Evolutionary conservation across 1,140 invertebrate species (phyloP).

Genomic region (Drosophila orena): DNA sequence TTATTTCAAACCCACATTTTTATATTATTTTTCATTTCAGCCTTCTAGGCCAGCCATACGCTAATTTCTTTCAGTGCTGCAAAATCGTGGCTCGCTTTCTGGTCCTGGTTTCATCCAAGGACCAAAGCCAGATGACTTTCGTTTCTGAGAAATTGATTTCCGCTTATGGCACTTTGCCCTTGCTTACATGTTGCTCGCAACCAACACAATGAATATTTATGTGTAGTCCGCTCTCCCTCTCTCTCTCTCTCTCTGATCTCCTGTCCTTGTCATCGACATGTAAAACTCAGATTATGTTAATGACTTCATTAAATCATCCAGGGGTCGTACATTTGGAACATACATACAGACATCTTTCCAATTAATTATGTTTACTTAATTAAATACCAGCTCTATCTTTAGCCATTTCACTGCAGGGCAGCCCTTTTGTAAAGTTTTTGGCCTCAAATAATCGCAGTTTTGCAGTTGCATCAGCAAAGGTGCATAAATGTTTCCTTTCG

Average conservation of each 20-base stretch:
- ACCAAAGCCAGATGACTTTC: constrained; percentile 60
- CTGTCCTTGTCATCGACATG: constrained; percentile 36
- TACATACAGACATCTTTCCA: constrained; percentile 28
- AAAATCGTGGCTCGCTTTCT: constrained; percentile 23
- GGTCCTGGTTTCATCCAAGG: constrained; percentile 32
- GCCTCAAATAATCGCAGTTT: constrained; percentile 5
- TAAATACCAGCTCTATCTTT: constrained; percentile 26
- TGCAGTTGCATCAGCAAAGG: constrained; percentile 7
- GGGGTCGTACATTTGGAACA: constrained; percentile 17
- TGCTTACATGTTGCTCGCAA: constrained; percentile 71
- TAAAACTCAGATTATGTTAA: constrained; percentile 69
- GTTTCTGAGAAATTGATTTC: constrained; percentile 81
- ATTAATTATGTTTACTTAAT: constrained; percentile 66
- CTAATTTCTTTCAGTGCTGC: constrained; percentile 11
- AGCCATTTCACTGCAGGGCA: constrained; percentile 8
- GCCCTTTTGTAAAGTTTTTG: not conserved
- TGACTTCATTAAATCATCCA: constrained; percentile 64
- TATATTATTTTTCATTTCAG: not conserved
- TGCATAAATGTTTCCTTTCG: constrained; percentile 48
- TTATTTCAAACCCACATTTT: not conserved
- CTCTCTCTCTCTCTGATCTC: not conserved
- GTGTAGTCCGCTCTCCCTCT: constrained; percentile 4
- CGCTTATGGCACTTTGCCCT: constrained; percentile 78
- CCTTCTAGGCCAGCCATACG: not conserved
- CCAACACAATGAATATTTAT: constrained; percentile 66